Percentiles rank a stretch among this genome's conserved stretches.
Evolutionary conservation across 1,140 invertebrate species (phyloP).

Genomic region (Panonychus citri): DNA sequence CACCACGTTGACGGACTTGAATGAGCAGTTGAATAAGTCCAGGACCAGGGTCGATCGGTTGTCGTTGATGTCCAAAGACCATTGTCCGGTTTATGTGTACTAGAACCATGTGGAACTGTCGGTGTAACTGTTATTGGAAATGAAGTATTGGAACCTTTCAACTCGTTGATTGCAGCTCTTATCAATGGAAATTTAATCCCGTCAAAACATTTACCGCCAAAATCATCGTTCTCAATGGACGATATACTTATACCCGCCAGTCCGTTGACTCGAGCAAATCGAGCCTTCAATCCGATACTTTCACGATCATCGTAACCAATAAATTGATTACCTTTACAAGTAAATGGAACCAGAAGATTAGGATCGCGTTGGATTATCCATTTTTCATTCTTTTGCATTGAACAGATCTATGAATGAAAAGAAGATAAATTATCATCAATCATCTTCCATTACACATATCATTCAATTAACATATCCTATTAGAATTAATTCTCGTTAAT

Average conservation of each 20-base stretch:
- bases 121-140: not conserved
- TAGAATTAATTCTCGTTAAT: no score
- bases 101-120: not conserved
- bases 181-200: conserved; percentile 14
- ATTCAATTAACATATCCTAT: no score
- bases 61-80: not conserved
- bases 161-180: conserved; percentile 15
- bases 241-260: conserved; percentile 34
- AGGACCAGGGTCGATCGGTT: not conserved
- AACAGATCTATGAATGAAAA: not conserved
- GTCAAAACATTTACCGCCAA: conserved; percentile 18
- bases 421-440: not conserved
- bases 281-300: conserved; percentile 22
- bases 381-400: not conserved
- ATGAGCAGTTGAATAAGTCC: not conserved
- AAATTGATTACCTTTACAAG: conserved; percentile 22
- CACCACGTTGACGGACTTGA: not conserved
- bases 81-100: not conserved
- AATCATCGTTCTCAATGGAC: conserved; percentile 36
- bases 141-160: not conserved
- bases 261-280: conserved; percentile 17
- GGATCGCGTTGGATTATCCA: conserved; percentile 15
- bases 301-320: conserved; percentile 25
- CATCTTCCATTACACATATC: not conserved
- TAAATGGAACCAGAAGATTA: conserved; percentile 15